Evolutionary conservation across 2,888 invertebrate species (phyloP).

Genomic region (Napeogenes sylphis): DNA sequence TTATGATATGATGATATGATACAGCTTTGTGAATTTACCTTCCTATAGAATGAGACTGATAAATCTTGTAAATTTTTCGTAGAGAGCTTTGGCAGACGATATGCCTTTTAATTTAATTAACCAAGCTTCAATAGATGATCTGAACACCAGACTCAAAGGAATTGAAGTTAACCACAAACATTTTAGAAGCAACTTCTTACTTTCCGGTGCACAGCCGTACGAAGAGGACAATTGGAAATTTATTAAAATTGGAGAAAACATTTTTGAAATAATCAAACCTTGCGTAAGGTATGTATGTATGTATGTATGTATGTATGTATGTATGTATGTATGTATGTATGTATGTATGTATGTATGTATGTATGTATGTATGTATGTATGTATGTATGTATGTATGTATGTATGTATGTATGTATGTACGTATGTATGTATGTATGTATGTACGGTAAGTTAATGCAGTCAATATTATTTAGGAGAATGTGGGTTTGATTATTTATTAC

Average conservation of each 20-base stretch:
- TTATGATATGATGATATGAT: conserved; percentile 38
- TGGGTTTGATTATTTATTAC: too few species aligned
- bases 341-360: conserved; percentile 58
- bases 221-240: conserved; percentile 86
- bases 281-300: conserved; percentile 77
- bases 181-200: conserved; percentile 84
- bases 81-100: conserved; percentile 83
- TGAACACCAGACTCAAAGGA: conserved; percentile 78
- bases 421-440: conserved; percentile 50
- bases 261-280: conserved; percentile 81
- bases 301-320: conserved; percentile 51
- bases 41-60: too few species aligned
- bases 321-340: conserved; percentile 61
- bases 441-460: too few species aligned
- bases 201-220: conserved; percentile 77
- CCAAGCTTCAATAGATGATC: conserved; percentile 80
- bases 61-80: conserved; percentile 23
- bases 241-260: conserved; percentile 81
- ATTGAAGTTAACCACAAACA: conserved; percentile 65
- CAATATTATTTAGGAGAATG: too few species aligned
- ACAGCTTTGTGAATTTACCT: too few species aligned
- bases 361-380: conserved; percentile 68
- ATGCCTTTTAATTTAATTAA: conserved; percentile 83
- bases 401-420: conserved; percentile 58
- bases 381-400: conserved; percentile 61